Conservation (phyloP, 2,888 invertebrate species). For the Cryptus armator region DNA sequence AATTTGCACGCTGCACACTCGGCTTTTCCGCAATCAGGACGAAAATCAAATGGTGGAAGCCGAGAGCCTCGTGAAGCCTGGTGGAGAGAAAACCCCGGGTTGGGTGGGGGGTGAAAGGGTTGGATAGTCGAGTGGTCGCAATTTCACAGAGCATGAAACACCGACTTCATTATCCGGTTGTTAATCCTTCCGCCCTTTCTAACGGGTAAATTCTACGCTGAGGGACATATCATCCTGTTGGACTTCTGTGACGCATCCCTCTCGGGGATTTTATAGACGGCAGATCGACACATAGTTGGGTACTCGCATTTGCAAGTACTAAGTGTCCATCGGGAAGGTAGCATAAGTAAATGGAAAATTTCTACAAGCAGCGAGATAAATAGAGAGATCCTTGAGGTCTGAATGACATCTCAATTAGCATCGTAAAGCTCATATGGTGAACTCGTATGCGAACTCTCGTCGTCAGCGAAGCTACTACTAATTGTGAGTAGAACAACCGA, state of each 20-base stretch:
- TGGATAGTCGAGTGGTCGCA: conserved; percentile 69
- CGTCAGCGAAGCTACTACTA: conserved; percentile 61
- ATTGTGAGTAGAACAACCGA: conserved; percentile 66
- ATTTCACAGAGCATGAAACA: conserved; percentile 84
- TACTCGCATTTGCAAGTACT: conserved; percentile 41
- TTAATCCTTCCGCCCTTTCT: conserved; percentile 80
- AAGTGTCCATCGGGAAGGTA: conserved; percentile 55
- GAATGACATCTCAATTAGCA: conserved; percentile 66
- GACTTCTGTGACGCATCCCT: conserved; percentile 52
- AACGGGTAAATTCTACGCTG: conserved; percentile 64
- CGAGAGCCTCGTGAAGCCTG: conserved; percentile 66
- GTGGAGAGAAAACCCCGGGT: conserved; percentile 3
- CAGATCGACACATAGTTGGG: conserved; percentile 50
- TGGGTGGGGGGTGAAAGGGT: conserved; percentile 79
- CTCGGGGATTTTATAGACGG: conserved; percentile 1
- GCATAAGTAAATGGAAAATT: conserved; percentile 51
- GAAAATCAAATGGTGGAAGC: conserved; percentile 82
- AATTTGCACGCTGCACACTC: background rate
- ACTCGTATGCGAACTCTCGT: conserved; percentile 35
- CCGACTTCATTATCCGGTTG: conserved; percentile 85
- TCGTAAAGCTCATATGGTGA: conserved; percentile 39
- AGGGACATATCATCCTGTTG: conserved; percentile 57
- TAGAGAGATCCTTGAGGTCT: conserved; percentile 57
- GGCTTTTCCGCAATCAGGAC: conserved; percentile 68
- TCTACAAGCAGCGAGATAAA: conserved; percentile 45